Conservation (phyloP, 2,888 invertebrate genomes). For the Tinea pellionella region DNA sequence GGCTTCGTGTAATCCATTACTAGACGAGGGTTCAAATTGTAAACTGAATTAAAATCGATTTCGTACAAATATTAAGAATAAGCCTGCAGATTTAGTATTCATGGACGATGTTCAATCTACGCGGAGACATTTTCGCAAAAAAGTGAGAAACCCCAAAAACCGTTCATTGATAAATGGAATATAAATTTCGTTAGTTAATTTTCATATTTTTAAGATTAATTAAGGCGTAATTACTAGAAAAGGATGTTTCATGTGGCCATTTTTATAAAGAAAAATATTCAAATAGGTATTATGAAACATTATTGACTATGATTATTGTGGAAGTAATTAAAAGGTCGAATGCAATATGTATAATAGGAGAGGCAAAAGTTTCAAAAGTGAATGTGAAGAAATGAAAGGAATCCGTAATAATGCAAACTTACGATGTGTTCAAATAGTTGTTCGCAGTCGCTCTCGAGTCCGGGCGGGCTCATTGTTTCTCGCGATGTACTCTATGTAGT, state of each 20-base stretch:
- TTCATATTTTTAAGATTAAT: not conserved
- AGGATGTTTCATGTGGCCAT: not conserved
- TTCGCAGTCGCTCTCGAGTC: not conserved
- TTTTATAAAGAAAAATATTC: not conserved
- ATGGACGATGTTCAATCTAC: conserved; percentile 6
- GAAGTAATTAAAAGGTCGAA: not conserved
- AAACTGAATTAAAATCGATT: not conserved
- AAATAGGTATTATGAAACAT: too few species aligned
- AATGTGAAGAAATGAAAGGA: too few species aligned
- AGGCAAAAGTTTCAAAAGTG: too few species aligned
- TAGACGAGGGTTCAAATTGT: too few species aligned
- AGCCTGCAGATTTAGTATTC: not conserved
- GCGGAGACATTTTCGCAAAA: not conserved
- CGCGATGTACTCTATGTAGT: not conserved
- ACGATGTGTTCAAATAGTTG: not conserved
- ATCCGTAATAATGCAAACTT: not conserved
- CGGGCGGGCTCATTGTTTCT: not conserved
- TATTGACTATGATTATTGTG: not conserved
- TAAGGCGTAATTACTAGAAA: not conserved
- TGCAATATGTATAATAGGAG: not conserved
- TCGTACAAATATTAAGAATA: not conserved
- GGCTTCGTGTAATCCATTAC: too few species aligned
- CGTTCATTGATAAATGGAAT: conserved; percentile 1
- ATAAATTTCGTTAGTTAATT: not conserved
- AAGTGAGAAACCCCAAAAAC: not conserved